Percentiles rank a stretch among this genome's conserved stretches.
Conservation (phyloP, 2,797 vertebrate species). For the Acropternis orthonyx region DNA sequence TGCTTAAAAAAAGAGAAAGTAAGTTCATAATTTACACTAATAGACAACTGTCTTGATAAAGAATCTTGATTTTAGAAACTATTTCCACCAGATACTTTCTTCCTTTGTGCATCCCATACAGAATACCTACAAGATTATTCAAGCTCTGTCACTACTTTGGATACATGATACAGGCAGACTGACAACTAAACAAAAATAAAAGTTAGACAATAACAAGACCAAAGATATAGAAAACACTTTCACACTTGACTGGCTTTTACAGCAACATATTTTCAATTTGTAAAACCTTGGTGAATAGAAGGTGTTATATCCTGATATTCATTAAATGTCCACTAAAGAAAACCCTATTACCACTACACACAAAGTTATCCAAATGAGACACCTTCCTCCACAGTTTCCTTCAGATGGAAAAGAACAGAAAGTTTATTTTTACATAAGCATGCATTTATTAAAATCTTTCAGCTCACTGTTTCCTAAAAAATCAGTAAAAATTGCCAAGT, state of each 20-base stretch:
- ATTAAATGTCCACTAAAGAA: background rate
- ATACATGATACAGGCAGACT: background rate
- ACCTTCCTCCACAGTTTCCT: background rate
- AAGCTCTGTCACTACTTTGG: background rate
- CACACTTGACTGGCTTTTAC: background rate
- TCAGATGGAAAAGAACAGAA: conserved; percentile 13
- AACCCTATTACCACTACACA: background rate
- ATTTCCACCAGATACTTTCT: background rate
- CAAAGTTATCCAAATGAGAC: background rate
- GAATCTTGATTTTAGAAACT: background rate
- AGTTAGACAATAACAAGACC: background rate
- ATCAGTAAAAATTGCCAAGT: background rate
- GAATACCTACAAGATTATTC: background rate
- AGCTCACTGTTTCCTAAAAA: conserved; percentile 24
- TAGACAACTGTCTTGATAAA: background rate
- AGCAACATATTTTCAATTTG: background rate
- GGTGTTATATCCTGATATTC: background rate
- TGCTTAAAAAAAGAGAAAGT: background rate
- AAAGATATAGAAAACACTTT: background rate
- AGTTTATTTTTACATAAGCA: conserved; percentile 24
- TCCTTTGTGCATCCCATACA: background rate
- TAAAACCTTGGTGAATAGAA: background rate
- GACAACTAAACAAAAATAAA: background rate
- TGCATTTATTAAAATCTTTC: conserved; percentile 52
- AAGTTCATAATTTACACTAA: background rate